Conservation (phyloP, 2,888 invertebrate species). For the Aphrophora alni region DNA sequence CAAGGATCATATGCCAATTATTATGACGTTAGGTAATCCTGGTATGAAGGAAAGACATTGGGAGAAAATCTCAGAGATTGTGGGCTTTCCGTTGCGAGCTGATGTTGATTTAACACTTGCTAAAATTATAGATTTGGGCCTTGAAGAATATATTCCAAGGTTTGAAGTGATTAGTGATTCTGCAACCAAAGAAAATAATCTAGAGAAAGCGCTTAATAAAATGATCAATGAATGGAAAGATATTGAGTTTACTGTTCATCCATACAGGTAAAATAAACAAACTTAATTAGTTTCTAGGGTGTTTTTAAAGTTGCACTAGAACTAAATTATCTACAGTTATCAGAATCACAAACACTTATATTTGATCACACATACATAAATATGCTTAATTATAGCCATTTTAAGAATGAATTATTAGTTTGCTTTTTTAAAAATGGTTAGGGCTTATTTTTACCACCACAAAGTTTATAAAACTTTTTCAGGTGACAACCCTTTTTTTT, state of each 20-base stretch:
- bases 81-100: slow-evolving; percentile 89
- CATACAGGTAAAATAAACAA: slow-evolving; percentile 64
- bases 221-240: slow-evolving; percentile 94
- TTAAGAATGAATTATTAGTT: no score
- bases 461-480: no score
- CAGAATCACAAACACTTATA: no score
- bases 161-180: slow-evolving; percentile 93
- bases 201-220: slow-evolving; percentile 86
- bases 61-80: slow-evolving; percentile 93
- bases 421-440: no score
- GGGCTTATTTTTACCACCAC: no score
- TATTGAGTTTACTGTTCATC: slow-evolving; percentile 73
- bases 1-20: slow-evolving; percentile 87
- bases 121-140: slow-evolving; percentile 84
- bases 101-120: slow-evolving; percentile 79
- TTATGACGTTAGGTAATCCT: slow-evolving; percentile 92
- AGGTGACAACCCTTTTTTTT: no score
- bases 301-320: no score
- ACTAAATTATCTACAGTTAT: no score
- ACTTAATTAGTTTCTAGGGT: no score
- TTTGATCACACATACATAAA: no score
- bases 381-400: no score
- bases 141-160: slow-evolving; percentile 86
- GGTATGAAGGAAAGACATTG: slow-evolving; percentile 92
- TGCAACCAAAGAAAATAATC: slow-evolving; percentile 93